phyloP scores from a whole-genome alignment of 2,113 vertebrate genomes.

The Eulemur rufifrons region DNA sequence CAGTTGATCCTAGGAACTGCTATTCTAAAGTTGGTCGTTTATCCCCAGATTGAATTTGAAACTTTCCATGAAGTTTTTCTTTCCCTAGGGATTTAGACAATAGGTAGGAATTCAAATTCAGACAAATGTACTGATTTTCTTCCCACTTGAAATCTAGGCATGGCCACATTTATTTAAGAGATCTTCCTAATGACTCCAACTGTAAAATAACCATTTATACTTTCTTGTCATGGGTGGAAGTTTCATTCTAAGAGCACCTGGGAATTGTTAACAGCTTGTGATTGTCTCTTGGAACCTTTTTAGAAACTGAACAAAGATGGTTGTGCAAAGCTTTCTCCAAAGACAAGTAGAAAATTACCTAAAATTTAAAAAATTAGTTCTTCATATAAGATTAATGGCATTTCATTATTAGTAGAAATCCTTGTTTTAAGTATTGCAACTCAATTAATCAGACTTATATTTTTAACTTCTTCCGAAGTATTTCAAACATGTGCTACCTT shows the following conservation, averaged over 20 bases:
- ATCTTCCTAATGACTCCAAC: neutral
- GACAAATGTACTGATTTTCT: neutral
- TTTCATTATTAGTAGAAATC: neutral
- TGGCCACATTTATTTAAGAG: neutral
- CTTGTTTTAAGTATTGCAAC: neutral
- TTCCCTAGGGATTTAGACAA: neutral
- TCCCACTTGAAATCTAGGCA: neutral
- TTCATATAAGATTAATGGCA: neutral
- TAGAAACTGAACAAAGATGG: neutral
- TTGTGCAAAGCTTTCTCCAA: neutral
- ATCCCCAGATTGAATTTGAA: neutral
- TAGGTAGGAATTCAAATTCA: neutral
- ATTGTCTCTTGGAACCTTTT: neutral
- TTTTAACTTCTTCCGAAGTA: neutral
- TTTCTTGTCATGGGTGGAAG: neutral
- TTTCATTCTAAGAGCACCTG: neutral
- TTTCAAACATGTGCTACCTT: neutral
- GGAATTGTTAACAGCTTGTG: neutral
- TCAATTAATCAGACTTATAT: neutral
- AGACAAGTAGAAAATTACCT: slow-evolving; percentile 1
- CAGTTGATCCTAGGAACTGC: neutral
- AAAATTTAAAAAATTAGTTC: neutral
- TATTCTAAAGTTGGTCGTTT: neutral
- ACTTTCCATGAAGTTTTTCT: neutral
- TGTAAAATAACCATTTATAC: neutral